These are phyloP conservation scores for Leptinotarsa lineolata DNA, from an alignment of 1,140 invertebrate genomes.

Conservation along the genomic window DNA sequence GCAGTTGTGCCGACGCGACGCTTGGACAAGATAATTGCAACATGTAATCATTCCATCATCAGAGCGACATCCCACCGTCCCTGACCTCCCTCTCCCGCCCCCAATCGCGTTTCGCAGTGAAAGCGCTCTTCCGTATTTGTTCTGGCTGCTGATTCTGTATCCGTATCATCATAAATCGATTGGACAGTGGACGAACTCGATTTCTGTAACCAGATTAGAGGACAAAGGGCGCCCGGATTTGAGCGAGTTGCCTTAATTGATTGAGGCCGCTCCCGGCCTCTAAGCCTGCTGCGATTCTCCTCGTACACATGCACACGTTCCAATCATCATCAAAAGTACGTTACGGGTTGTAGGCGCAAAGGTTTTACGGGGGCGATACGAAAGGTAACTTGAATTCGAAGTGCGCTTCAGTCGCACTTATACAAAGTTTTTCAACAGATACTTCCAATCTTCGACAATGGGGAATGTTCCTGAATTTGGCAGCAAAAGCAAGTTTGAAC, in stretches of 20 bases:
- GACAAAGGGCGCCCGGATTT: conserved; percentile 34
- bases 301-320: conserved; percentile 21
- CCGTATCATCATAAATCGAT: conserved; percentile 19
- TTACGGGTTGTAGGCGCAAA: not conserved
- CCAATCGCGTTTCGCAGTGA: not conserved
- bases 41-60: too few species aligned
- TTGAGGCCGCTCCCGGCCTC: conserved; percentile 32
- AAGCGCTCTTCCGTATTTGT: not conserved
- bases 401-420: too few species aligned
- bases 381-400: too few species aligned
- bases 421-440: too few species aligned
- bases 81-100: too few species aligned
- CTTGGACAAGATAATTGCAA: too few species aligned
- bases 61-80: too few species aligned
- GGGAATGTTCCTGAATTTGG: not conserved
- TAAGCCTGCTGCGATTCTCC: conserved; percentile 20
- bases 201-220: conserved; percentile 48
- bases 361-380: too few species aligned
- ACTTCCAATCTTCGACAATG: too few species aligned
- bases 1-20: too few species aligned
- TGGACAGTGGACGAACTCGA: conserved; percentile 29
- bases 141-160: conserved; percentile 11
- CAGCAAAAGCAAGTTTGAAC: too few species aligned
- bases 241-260: conserved; percentile 42
- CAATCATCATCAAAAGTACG: conserved; percentile 41